Evolutionary conservation across 2,797 vertebrate genomes (phyloP).

Genomic region (Neosilurus hyrtlii): DNA sequence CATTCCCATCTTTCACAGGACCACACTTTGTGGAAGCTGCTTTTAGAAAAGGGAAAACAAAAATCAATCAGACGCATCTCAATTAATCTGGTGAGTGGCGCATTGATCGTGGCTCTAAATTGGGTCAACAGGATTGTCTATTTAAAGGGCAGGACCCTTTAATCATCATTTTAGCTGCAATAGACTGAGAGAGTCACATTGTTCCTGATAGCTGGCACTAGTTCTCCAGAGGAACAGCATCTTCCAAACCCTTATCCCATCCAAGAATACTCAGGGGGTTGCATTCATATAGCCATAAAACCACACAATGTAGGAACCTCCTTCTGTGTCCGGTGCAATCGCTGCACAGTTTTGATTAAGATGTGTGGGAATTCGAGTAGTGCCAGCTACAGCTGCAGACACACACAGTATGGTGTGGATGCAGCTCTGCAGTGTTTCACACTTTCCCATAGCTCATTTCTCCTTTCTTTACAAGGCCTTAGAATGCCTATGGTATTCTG

Average conservation of each 20-base stretch:
- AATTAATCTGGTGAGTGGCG: constrained; percentile 77
- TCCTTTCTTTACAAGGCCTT: constrained; percentile 36
- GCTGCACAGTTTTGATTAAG: constrained; percentile 56
- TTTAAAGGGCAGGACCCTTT: constrained; percentile 82
- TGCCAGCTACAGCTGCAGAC: constrained; percentile 45
- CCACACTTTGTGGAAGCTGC: constrained; percentile 52
- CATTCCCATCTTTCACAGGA: constrained; percentile 34
- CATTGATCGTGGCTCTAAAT: constrained; percentile 81
- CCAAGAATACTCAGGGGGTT: constrained; percentile 18
- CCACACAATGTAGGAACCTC: constrained; percentile 55
- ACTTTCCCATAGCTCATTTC: constrained; percentile 47
- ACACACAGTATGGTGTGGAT: constrained; percentile 33
- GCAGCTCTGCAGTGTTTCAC: constrained; percentile 43
- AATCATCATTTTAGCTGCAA: constrained; percentile 77
- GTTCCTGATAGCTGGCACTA: constrained; percentile 54
- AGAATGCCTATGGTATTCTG: constrained; percentile 37
- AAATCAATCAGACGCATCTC: constrained; percentile 79
- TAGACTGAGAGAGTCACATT: constrained; percentile 62
- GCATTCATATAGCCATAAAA: constrained; percentile 45
- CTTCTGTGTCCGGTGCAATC: constrained; percentile 48
- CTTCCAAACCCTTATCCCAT: constrained; percentile 12
- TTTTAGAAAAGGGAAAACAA: constrained; percentile 60
- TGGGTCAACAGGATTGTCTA: constrained; percentile 82
- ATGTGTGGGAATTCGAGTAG: constrained; percentile 52
- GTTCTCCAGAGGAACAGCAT: constrained; percentile 38